These are phyloP conservation scores for Asteroscopus sphinx DNA, from an alignment of 2,888 invertebrate genomes.

Conservation along the genomic window DNA sequence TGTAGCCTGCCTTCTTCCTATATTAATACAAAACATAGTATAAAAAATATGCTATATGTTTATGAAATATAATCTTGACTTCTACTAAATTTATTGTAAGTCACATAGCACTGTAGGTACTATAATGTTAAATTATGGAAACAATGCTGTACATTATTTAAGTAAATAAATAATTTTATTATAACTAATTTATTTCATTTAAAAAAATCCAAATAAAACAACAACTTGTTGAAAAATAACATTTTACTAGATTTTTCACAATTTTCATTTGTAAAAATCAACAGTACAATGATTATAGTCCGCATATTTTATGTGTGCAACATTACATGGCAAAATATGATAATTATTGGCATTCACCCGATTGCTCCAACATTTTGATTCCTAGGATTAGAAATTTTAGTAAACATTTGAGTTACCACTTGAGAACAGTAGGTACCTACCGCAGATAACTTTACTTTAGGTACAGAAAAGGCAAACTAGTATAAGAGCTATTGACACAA, in stretches of 20 bases:
- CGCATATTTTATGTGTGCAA: slow-evolving; percentile 40
- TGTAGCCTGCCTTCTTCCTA: slow-evolving; percentile 2
- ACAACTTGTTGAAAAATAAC: slow-evolving; percentile 60
- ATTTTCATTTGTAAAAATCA: slow-evolving; percentile 46
- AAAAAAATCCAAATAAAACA: slow-evolving; percentile 49
- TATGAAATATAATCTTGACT: slow-evolving; percentile 12
- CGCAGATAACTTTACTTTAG: too few species aligned
- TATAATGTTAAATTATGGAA: slow-evolving; percentile 32
- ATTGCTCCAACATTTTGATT: slow-evolving; percentile 13
- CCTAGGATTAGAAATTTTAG: slow-evolving; percentile 3
- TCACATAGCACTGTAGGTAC: slow-evolving; percentile 8
- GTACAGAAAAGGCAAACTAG: background rate
- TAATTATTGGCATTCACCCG: background rate
- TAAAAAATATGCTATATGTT: slow-evolving; percentile 6
- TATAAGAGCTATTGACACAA: slow-evolving; percentile 3
- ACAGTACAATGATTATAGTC: slow-evolving; percentile 43
- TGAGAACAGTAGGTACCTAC: too few species aligned
- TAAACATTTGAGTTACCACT: slow-evolving; percentile 7
- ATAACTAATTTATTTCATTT: slow-evolving; percentile 18
- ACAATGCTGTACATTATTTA: slow-evolving; percentile 39
- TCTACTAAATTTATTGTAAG: slow-evolving; percentile 12
- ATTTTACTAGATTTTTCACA: slow-evolving; percentile 59
- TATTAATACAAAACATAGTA: slow-evolving; percentile 1
- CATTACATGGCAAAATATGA: slow-evolving; percentile 29
- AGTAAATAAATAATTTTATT: slow-evolving; percentile 46